Evolutionary conservation across 2,113 vertebrate species (phyloP).

Genomic region (Strix uralensis): DNA sequence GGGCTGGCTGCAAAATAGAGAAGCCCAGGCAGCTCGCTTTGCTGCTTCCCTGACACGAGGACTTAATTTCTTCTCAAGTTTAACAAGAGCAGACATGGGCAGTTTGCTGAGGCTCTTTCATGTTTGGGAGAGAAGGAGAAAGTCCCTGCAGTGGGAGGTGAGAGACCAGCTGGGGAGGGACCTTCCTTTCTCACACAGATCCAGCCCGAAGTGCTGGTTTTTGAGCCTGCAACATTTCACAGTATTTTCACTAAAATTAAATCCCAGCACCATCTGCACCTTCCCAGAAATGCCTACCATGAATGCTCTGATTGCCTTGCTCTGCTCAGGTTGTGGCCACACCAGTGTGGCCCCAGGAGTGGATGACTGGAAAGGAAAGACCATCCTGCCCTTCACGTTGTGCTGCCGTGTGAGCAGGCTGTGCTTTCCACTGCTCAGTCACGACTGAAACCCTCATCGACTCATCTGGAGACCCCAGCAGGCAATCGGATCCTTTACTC

Average conservation of each 20-base stretch:
- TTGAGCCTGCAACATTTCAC: neutral
- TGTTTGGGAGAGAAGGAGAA: neutral
- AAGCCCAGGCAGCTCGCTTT: neutral
- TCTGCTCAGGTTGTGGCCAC: neutral
- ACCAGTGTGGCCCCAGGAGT: neutral
- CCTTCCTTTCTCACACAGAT: neutral
- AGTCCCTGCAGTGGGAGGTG: neutral
- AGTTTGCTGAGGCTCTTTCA: neutral
- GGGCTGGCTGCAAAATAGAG: neutral
- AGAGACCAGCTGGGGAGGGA: neutral
- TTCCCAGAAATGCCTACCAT: neutral
- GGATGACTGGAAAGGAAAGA: neutral
- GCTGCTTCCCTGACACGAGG: neutral
- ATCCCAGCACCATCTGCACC: neutral
- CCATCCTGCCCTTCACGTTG: accelerated
- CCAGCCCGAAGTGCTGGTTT: neutral
- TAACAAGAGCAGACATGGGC: neutral
- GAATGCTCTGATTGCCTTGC: neutral
- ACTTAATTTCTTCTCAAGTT: neutral
- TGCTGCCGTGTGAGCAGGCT: neutral
- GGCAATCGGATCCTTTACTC: neutral
- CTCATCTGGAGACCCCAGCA: neutral
- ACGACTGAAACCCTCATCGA: accelerated
- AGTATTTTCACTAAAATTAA: neutral
- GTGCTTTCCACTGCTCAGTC: neutral